A percentile compares a stretch with the other conserved stretches of the same genome.
These are phyloP conservation scores for Gymnopithys bicolor DNA, from an alignment of 2,797 vertebrate genomes.

Conservation along the genomic window DNA sequence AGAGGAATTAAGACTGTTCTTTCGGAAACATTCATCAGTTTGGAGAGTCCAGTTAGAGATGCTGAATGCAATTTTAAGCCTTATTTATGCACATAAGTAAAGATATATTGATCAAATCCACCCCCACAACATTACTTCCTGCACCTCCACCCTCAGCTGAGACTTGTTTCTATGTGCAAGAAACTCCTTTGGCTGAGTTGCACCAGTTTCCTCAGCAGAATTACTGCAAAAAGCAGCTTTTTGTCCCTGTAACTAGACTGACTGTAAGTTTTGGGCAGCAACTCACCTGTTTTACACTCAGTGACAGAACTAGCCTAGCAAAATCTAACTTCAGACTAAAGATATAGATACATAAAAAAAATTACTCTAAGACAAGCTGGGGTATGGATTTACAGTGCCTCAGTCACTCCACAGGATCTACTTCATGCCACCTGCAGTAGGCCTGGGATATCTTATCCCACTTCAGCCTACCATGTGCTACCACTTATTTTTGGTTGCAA, in stretches of 20 bases:
- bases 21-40: not conserved
- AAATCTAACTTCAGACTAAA: not conserved
- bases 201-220: not conserved
- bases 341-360: not conserved
- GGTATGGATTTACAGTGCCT: not conserved
- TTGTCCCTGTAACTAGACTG: not conserved
- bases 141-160: not conserved
- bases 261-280: not conserved
- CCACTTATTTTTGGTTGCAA: not conserved
- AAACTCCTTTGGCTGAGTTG: not conserved
- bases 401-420: not conserved
- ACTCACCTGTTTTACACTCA: rapidly evolving
- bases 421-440: not conserved
- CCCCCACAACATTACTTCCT: not conserved
- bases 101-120: not conserved
- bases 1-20: conserved; percentile 18
- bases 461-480: rapidly evolving
- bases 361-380: not conserved
- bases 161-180: not conserved
- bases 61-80: not conserved
- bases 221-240: not conserved
- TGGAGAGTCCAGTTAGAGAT: not conserved
- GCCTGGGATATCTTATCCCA: not conserved
- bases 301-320: not conserved
- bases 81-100: not conserved